A percentile compares a stretch with the other conserved stretches of the same genome.
Conservation (phyloP, 2,113 vertebrate genomes). For the Thamnophis sirtalis region DNA sequence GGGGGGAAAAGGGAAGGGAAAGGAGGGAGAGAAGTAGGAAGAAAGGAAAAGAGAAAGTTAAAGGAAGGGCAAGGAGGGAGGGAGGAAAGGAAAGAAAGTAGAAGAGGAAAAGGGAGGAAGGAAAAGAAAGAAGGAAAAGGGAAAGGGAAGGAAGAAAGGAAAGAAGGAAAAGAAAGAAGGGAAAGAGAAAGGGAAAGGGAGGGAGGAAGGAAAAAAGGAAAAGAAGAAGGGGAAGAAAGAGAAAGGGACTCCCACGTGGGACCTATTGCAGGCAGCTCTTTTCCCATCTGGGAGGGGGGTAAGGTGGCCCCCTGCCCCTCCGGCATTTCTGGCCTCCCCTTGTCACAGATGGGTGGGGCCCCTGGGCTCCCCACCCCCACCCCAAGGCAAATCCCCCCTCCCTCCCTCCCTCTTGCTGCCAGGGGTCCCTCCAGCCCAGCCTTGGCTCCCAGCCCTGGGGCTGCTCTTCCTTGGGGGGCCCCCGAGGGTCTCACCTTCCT, state of each 20-base stretch:
- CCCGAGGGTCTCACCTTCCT: not conserved
- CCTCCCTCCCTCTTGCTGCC: not conserved
- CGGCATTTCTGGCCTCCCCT: not conserved
- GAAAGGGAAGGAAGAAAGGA: too few species aligned
- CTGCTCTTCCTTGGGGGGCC: not conserved
- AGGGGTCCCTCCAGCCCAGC: not conserved
- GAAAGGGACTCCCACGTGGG: not conserved
- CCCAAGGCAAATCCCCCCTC: not conserved
- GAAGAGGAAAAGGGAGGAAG: fast-evolving
- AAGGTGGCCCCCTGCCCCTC: too few species aligned
- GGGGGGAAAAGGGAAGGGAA: too few species aligned
- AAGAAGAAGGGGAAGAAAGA: not conserved
- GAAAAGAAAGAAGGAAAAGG: too few species aligned
- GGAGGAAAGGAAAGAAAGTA: too few species aligned
- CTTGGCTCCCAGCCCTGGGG: not conserved
- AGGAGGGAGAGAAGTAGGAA: too few species aligned
- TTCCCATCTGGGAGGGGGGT: not conserved
- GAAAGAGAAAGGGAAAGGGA: too few species aligned
- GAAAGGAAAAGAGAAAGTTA: too few species aligned
- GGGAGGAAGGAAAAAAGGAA: fast-evolving
- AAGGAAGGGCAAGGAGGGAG: too few species aligned
- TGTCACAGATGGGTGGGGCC: not conserved
- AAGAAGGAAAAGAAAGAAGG: not conserved
- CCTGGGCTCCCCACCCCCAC: not conserved
- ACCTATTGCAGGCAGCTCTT: not conserved